Evolutionary conservation across 2,888 invertebrate genomes (phyloP), one percentile per base, ranked within the genome.

Genomic region (Aporophyla lueneburgensis): DNA sequence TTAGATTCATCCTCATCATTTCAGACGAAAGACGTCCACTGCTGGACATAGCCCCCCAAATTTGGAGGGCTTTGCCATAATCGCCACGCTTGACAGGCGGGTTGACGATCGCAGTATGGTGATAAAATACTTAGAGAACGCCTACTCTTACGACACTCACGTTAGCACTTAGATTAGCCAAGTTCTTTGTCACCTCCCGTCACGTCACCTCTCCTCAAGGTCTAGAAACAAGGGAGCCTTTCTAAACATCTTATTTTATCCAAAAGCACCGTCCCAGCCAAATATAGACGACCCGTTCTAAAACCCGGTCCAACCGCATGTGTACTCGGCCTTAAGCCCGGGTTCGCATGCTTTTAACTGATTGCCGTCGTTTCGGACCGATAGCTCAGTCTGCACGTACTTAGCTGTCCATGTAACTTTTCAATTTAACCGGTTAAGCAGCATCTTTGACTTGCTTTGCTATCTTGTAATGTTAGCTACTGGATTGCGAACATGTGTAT

Each of bases 331-430:
- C 75, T 79, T 84, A 85, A 74, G 56, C 59, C 70, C n/a, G 67
- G 59, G 63, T 74, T 80, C 79, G 62, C 80, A 90, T 88, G 92
- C 92, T 92, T 91, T 92, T 91, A 92, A 91, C 92, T 91, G 92
- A 92, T 92, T 91, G 90, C 88, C 84, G 83, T 82, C 87, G 85
- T 81, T 86, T 83, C 79, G 78, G 85, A 76, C 84, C 78, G 83
- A 89, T 90, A 89, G 88, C 87, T 87, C 78, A 84, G 83, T 72
- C 69, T 58, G 74, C 82, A 65, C 66, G 69, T 77, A 86, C 83
- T 81, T 76, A 80, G 74, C 71, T 74, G 58, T 71, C 75, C 70
- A 75, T 77, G 76, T 86, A 83, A 85, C 78, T 86, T 87, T 83
- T 86, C 85, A 81, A 85, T 86, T 85, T 85, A 71, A 80, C 83